These are phyloP conservation scores for Drosophila ficusphila DNA, from an alignment of 1,140 invertebrate genomes.

Conservation along the genomic window DNA sequence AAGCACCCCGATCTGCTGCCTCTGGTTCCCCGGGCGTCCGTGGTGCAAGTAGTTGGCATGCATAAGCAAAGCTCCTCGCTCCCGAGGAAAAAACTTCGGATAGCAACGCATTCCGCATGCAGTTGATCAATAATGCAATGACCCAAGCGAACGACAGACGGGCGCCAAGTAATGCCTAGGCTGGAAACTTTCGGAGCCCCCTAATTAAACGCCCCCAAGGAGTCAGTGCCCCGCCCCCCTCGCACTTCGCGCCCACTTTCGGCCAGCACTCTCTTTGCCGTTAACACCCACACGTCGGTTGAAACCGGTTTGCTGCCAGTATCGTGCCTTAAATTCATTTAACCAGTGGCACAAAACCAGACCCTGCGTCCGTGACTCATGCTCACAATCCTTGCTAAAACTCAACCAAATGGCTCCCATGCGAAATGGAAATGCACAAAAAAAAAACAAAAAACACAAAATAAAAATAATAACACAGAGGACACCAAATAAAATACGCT, in stretches of 20 bases:
- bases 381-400: constrained; percentile 44
- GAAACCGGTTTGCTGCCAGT: constrained; percentile 49
- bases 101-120: constrained; percentile 55
- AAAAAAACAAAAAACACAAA: constrained; percentile 1
- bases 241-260: not conserved
- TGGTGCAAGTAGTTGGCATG: constrained; percentile 34
- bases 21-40: not conserved
- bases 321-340: constrained; percentile 74
- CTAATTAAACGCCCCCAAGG: constrained; percentile 64
- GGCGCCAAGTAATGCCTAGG: constrained; percentile 64
- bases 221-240: not conserved
- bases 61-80: constrained; percentile 42
- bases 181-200: constrained; percentile 30
- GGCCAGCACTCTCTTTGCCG: not conserved
- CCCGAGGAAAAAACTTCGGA: not conserved
- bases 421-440: constrained; percentile 16
- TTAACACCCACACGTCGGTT: constrained; percentile 14
- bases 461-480: constrained; percentile 5
- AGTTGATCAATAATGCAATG: constrained; percentile 78
- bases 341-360: constrained; percentile 22
- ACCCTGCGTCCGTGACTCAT: constrained; percentile 42
- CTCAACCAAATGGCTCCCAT: constrained; percentile 18
- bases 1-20: not conserved
- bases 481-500: constrained; percentile 42
- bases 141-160: constrained; percentile 41